A percentile compares a stretch with the other conserved stretches of the same genome.
phyloP scores from a whole-genome alignment of 2,888 invertebrate genomes.

The Spicauda simplicius region DNA sequence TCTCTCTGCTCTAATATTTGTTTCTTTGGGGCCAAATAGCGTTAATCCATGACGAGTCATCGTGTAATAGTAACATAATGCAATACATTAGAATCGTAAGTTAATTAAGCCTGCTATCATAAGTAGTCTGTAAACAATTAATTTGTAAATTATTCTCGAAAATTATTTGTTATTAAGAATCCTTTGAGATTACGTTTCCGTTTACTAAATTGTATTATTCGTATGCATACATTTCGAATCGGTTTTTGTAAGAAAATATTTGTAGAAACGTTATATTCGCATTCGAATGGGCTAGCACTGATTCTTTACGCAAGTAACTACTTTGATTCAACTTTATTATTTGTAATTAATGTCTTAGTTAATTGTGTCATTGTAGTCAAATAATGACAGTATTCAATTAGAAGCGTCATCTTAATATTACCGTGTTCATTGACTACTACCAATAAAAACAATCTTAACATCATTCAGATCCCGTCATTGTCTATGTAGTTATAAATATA shows the following conservation, averaged over 20 bases:
- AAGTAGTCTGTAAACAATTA: conserved; percentile 2
- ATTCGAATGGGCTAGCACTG: background rate
- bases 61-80: conserved; percentile 48
- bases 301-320: background rate
- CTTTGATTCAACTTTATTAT: no score
- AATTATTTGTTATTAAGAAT: conserved; percentile 1
- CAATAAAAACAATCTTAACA: no score
- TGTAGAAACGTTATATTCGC: background rate
- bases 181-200: conserved; percentile 7
- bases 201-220: background rate
- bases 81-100: conserved; percentile 25
- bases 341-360: no score
- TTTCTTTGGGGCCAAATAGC: conserved; percentile 82
- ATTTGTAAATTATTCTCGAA: conserved; percentile 8
- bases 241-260: background rate
- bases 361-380: no score
- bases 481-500: no score
- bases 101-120: conserved; percentile 18
- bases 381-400: background rate
- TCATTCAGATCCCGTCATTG: no score
- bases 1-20: conserved; percentile 67
- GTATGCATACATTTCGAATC: background rate
- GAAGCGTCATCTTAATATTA: background rate
- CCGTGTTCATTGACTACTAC: background rate
- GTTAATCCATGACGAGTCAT: conserved; percentile 81